These are phyloP conservation scores for Bos indicus DNA, from an alignment of 2,113 vertebrate genomes.

Conservation along the genomic window DNA sequence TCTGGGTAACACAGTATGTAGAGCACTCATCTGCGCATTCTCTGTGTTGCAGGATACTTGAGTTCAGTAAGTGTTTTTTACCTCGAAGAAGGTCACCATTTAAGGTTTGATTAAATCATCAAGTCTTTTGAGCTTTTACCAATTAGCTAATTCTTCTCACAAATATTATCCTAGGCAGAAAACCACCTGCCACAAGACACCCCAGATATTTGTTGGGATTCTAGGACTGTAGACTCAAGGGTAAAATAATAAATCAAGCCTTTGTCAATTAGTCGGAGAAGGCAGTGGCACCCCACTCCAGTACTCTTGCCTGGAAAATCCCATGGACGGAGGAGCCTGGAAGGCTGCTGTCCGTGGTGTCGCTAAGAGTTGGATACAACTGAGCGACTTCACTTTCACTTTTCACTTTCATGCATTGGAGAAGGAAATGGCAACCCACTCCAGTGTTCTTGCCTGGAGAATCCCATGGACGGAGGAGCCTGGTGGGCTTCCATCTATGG, in stretches of 20 bases:
- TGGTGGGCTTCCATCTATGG: no score
- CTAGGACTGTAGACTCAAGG: not conserved
- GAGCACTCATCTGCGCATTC: not conserved
- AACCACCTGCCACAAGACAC: not conserved
- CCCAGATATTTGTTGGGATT: not conserved
- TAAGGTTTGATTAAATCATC: not conserved
- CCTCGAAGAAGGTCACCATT: not conserved
- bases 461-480: no score
- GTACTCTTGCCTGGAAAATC: no score
- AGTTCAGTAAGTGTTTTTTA: not conserved
- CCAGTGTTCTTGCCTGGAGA: no score
- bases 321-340: no score
- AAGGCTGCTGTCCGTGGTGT: fast-evolving
- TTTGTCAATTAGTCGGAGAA: not conserved
- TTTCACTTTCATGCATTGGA: no score
- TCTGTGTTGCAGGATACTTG: not conserved
- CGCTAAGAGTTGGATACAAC: no score
- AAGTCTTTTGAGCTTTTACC: not conserved
- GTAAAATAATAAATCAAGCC: not conserved
- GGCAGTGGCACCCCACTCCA: no score
- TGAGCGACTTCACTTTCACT: no score
- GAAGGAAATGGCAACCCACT: no score
- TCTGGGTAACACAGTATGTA: fast-evolving
- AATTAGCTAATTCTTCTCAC: not conserved
- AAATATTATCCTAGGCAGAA: not conserved